Conservation (phyloP, 2,113 vertebrate genomes). For the Malurus cyaneus region DNA sequence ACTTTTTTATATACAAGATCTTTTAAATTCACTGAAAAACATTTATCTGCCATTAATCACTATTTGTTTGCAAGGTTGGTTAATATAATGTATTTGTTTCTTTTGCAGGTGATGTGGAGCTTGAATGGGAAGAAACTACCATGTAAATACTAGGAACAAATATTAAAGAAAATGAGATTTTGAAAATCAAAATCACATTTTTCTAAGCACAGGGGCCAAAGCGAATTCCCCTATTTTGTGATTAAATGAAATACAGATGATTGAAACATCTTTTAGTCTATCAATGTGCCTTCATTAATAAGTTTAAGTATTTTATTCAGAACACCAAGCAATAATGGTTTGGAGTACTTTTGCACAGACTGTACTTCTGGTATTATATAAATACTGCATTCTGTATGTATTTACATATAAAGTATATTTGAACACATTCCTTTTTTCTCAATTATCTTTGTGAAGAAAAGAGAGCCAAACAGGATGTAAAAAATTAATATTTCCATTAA, state of each 20-base stretch:
- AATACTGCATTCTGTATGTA: not conserved
- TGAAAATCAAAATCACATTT: slow-evolving; percentile 55
- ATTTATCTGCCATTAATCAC: not conserved
- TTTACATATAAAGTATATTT: slow-evolving; percentile 25
- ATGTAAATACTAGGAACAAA: slow-evolving; percentile 80
- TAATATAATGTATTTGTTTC: slow-evolving; percentile 32
- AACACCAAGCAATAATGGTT: not conserved
- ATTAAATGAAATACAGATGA: slow-evolving; percentile 24
- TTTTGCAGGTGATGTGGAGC: slow-evolving; percentile 91
- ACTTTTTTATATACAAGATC: not conserved
- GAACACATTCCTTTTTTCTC: not conserved
- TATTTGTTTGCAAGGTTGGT: not conserved
- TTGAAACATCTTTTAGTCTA: slow-evolving; percentile 19
- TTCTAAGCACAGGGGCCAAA: slow-evolving; percentile 77
- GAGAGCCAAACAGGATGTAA: slow-evolving; percentile 74
- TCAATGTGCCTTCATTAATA: slow-evolving; percentile 69
- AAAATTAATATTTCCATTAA: slow-evolving; percentile 34
- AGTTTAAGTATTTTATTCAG: slow-evolving; percentile 20
- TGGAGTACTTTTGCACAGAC: slow-evolving; percentile 51
- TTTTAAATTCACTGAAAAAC: not conserved
- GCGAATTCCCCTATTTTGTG: slow-evolving; percentile 55
- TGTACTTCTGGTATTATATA: not conserved
- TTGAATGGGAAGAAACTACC: slow-evolving; percentile 98
- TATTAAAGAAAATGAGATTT: not conserved
- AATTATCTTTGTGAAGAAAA: slow-evolving; percentile 39